phyloP scores from a whole-genome alignment of 2,888 invertebrate genomes.

The Drosophila melanosoma region DNA sequence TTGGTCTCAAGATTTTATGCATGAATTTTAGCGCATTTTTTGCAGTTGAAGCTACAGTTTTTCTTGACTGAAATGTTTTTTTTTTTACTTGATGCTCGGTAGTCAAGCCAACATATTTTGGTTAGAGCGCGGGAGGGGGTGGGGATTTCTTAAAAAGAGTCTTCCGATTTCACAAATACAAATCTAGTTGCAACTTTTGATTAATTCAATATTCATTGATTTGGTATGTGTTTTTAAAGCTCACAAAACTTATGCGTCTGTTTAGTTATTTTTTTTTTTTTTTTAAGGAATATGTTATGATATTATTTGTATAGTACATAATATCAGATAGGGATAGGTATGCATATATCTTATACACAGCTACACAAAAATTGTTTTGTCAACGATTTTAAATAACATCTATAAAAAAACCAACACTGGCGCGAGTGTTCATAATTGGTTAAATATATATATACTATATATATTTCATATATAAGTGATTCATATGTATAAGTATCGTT shows the following conservation, averaged over 20 bases:
- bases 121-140: neutral
- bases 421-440: slow-evolving; percentile 47
- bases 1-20: slow-evolving; percentile 73
- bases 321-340: slow-evolving; percentile 24
- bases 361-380: slow-evolving; percentile 69
- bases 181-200: slow-evolving; percentile 54
- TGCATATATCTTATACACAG: slow-evolving; percentile 51
- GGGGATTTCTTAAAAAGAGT: slow-evolving; percentile 40
- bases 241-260: slow-evolving; percentile 54
- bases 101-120: slow-evolving; percentile 50
- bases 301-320: slow-evolving; percentile 25
- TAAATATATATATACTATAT: slow-evolving; percentile 16
- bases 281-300: slow-evolving; percentile 23
- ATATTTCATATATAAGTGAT: slow-evolving; percentile 31
- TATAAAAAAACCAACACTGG: slow-evolving; percentile 55
- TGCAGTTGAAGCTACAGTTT: slow-evolving; percentile 34
- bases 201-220: slow-evolving; percentile 40
- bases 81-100: slow-evolving; percentile 36
- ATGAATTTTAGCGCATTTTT: slow-evolving; percentile 55
- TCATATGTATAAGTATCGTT: slow-evolving; percentile 43
- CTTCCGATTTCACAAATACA: slow-evolving; percentile 66
- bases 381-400: slow-evolving; percentile 66
- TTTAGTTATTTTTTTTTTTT: neutral
- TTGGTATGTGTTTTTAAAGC: slow-evolving; percentile 49
- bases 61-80: slow-evolving; percentile 14